Conservation (phyloP, 2,888 invertebrate species). For the Sclerodermus sp. region DNA sequence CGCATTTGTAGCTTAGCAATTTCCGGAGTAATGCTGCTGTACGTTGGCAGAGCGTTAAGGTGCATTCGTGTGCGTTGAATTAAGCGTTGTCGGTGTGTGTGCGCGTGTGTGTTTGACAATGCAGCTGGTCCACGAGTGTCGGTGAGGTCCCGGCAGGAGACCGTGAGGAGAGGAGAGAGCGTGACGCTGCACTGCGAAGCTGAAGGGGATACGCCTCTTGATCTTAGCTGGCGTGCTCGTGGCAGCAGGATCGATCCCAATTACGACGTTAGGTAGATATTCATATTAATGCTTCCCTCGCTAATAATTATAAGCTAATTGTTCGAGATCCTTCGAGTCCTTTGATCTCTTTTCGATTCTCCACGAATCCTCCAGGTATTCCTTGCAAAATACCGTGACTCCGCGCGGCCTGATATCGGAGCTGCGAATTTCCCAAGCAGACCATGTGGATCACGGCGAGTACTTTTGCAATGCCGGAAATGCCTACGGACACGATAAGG, state of each 20-base stretch:
- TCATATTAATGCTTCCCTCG: too few relatives aligned
- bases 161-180: conserved; percentile 61
- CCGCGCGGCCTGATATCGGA: conserved; percentile 60
- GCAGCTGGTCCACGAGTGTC: conserved; percentile 61
- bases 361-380: conserved; percentile 37
- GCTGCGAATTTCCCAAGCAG: conserved; percentile 62
- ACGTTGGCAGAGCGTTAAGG: too few relatives aligned
- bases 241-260: conserved; percentile 60
- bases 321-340: too few relatives aligned
- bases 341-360: too few relatives aligned
- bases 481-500: conserved; percentile 65
- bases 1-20: too few relatives aligned
- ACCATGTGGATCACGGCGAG: conserved; percentile 62
- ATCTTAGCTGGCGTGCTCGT: conserved; percentile 60
- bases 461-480: conserved; percentile 67
- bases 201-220: conserved; percentile 61
- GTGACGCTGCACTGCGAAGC: conserved; percentile 61
- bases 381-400: conserved; percentile 52
- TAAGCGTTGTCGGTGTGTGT: too few relatives aligned
- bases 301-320: too few relatives aligned
- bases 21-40: too few relatives aligned
- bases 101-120: too few relatives aligned
- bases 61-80: too few relatives aligned
- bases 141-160: conserved; percentile 58
- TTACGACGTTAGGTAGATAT: conserved; percentile 58